Evolutionary conservation across 2,113 vertebrate species (phyloP), one percentile per base, ranked within the genome.

Genomic region (Phyllostomus hastatus): DNA sequence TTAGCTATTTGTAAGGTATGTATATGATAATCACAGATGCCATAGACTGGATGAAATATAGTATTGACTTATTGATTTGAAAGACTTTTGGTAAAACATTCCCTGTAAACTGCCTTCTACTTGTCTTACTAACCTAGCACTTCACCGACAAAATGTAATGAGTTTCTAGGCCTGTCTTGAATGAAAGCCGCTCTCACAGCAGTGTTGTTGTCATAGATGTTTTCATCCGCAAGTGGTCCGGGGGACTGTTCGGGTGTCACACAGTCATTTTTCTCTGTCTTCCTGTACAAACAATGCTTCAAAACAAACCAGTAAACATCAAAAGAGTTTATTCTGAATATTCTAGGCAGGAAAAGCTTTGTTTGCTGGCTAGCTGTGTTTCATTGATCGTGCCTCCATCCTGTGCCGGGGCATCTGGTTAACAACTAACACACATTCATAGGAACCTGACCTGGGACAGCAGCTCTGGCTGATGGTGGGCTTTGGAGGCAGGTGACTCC

Each of bases 21-120:
- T 0, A 31, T 75, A 10, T 35, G 15, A n/a, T 20, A 75, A 90
- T n/a, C 20, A 70, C 35, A 46, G 19, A 12, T 38, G 26, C 75
- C 4, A 70, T 35, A 88, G 16, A 31, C 7, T 61, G 15, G 38
- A 26, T n/a, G 43, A 84, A n/a, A 43, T n/a, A 52, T 1, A 14
- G 1, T 33, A 28, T 61, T 89, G 31, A 86, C 52, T 67, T 83
- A 48, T 0, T 46, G 12, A 16, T 46, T 46, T 94, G n/a, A 95
- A 84, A n/a, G 3, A 20, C 9, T n/a, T 80, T 93, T 48, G 35
- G 5, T 57, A 94, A 73, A 83, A 46, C 2, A 43, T 81, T 69
- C 15, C 14, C 1, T 15, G 11, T 88, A 76, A 88, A 67, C 43
- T 88, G 12, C 48, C 96, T 95, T 88, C 10, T 66, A 66, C 24